These are phyloP conservation scores for Liparis tanakae DNA, from an alignment of 2,797 vertebrate genomes.

Conservation along the genomic window DNA sequence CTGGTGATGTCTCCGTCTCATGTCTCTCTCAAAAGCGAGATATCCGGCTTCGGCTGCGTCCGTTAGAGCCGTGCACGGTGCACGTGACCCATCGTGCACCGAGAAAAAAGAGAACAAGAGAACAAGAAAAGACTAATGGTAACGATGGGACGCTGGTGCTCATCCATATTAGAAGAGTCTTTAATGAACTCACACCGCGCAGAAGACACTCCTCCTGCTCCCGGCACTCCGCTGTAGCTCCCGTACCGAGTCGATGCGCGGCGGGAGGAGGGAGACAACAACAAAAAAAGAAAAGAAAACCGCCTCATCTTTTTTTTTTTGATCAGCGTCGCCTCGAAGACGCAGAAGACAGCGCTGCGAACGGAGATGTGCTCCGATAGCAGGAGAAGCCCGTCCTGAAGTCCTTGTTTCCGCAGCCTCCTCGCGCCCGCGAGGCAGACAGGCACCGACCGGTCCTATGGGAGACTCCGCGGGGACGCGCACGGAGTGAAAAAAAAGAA, in stretches of 20 bases:
- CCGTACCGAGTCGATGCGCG: conserved; percentile 49
- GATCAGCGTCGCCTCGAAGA: conserved; percentile 55
- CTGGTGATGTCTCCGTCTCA: conserved; percentile 4
- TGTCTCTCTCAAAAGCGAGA: conserved; percentile 14
- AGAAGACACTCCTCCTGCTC: conserved; percentile 64
- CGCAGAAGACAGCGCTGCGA: conserved; percentile 51
- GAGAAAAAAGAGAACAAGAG: neutral
- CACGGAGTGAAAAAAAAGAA: conserved; percentile 41
- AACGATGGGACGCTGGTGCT: conserved; percentile 36
- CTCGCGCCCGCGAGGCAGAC: conserved; percentile 52
- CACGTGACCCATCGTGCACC: conserved; percentile 18
- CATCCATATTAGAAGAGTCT: conserved; percentile 62
- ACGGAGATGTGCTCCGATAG: conserved; percentile 49
- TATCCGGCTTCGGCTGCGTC: conserved; percentile 19
- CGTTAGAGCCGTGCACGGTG: conserved; percentile 15
- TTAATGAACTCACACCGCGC: conserved; percentile 60
- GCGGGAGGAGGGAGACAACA: conserved; percentile 24
- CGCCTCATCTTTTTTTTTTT: conserved; percentile 10
- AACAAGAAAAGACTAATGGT: neutral
- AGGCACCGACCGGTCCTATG: conserved; percentile 56
- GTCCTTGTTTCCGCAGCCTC: conserved; percentile 43
- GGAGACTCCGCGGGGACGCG: conserved; percentile 75
- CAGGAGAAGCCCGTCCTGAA: conserved; percentile 41
- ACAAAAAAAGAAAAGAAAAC: conserved; percentile 26
- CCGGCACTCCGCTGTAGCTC: conserved; percentile 40